Evolutionary conservation across 2,888 invertebrate species (phyloP).

Genomic region (Philopedon plagiatum): DNA sequence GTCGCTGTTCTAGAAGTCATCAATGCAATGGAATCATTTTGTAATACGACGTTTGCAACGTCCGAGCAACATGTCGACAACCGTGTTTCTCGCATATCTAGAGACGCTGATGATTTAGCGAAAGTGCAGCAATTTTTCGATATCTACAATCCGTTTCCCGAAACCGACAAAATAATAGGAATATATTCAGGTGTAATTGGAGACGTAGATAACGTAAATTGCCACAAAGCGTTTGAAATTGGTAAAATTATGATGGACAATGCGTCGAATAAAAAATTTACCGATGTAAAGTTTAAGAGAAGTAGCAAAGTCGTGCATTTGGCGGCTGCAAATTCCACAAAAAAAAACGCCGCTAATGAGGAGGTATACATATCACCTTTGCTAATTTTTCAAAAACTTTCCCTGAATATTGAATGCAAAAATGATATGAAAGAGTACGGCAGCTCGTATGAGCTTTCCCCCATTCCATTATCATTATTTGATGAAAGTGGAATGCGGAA

Average conservation of each 20-base stretch:
- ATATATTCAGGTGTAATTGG: not conserved
- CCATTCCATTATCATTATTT: constrained; percentile 57
- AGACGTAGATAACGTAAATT: not conserved
- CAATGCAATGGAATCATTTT: constrained; percentile 56
- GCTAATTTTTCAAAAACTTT: not conserved
- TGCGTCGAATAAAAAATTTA: not conserved
- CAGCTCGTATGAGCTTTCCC: constrained; percentile 40
- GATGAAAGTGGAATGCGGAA: constrained; percentile 53
- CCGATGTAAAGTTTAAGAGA: not conserved
- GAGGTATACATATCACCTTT: not conserved
- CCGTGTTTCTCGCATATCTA: constrained; percentile 57
- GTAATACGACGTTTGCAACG: constrained; percentile 53
- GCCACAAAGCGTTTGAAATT: not conserved
- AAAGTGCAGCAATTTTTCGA: constrained; percentile 55
- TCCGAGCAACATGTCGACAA: constrained; percentile 61
- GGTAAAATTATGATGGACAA: not conserved
- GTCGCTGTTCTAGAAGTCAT: constrained; percentile 54
- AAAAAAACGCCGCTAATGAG: not conserved
- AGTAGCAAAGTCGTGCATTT: not conserved
- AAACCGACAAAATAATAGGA: constrained; percentile 52
- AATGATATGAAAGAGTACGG: not conserved
- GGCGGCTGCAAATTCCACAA: not conserved
- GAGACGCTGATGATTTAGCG: constrained; percentile 59
- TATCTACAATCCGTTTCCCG: constrained; percentile 59
- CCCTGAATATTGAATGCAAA: not conserved